Base-by-base conservation (phyloP, 1,140 invertebrate genomes). In the Pristionchus pacificus region DNA sequence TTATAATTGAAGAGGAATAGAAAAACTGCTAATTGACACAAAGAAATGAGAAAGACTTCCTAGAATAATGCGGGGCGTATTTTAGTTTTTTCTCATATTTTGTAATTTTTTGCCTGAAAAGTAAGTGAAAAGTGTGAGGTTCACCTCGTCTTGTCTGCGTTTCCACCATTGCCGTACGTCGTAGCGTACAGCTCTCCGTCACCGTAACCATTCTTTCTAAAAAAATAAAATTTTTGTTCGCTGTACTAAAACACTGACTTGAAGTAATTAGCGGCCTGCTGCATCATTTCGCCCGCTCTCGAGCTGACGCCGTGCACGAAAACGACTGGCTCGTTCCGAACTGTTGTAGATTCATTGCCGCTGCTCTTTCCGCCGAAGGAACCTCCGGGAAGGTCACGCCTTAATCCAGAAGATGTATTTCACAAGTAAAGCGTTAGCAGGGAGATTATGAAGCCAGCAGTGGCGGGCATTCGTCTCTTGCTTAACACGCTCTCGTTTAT, bases 301-400 rank as follows among this genome's bases (percentile, higher is more conserved):
- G 81, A 77, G 15, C 74, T 75, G 10, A 83, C 80, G 49, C 80
- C 79, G 73, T 82, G 74, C 57, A 82, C 81, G 65, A 82, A 83
- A 59, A 82, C 71, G 2, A 82, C 78, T 13, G 80, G 80, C 57
- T 82, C 81, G n/a, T 77, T 69, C 0, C 29, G 63, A 25, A 83
- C 27, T 25, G 60, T 38, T n/a, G n/a, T n/a, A n/a, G n/a, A n/a
- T 55, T 82, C 79, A n/a, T 69, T 63, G 25, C 60, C 15, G 27
- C 57, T 57, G n/a, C 65, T 66, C 57, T 72, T 76, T 55, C 80
- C 80, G 30, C 80, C 80, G 59, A 82, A 82, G 0, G 77, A 79
- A 10, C 80, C 80, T n/a, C n/a, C n/a, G n/a, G n/a, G n/a, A n/a
- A n/a, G n/a, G n/a, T n/a, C n/a, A n/a, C n/a, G n/a, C n/a, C n/a